These are phyloP conservation scores for Achlya flavicornis DNA, from an alignment of 2,888 invertebrate species.

Conservation along the genomic window DNA sequence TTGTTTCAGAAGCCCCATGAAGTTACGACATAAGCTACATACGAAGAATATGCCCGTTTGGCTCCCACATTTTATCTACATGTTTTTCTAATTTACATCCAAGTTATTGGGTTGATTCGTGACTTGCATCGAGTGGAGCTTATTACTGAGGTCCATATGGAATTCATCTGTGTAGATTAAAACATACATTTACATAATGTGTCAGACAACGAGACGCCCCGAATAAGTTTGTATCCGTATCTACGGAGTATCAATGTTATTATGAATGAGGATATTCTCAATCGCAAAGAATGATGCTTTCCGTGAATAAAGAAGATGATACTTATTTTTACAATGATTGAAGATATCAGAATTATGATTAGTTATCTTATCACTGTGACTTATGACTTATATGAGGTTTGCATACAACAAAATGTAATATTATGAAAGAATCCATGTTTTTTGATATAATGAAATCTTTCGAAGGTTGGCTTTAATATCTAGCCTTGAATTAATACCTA, in stretches of 20 bases:
- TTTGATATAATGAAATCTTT: too few species aligned
- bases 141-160: slow-evolving; percentile 48
- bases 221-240: slow-evolving; percentile 43
- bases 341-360: not conserved
- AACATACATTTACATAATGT: slow-evolving; percentile 65
- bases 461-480: too few species aligned
- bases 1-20: slow-evolving; percentile 53
- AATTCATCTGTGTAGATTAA: slow-evolving; percentile 60
- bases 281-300: not conserved
- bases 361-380: too few species aligned
- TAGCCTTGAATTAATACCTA: too few species aligned
- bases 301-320: not conserved
- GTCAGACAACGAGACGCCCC: slow-evolving; percentile 67
- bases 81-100: slow-evolving; percentile 71
- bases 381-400: too few species aligned
- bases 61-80: slow-evolving; percentile 61
- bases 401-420: too few species aligned
- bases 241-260: slow-evolving; percentile 18
- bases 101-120: slow-evolving; percentile 68
- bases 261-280: not conserved
- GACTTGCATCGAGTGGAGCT: slow-evolving; percentile 68
- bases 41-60: slow-evolving; percentile 33
- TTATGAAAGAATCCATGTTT: too few species aligned
- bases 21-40: slow-evolving; percentile 34
- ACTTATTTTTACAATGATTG: too few species aligned